Conservation (phyloP, 1,140 invertebrate genomes). For the Drosophila repletoides region DNA sequence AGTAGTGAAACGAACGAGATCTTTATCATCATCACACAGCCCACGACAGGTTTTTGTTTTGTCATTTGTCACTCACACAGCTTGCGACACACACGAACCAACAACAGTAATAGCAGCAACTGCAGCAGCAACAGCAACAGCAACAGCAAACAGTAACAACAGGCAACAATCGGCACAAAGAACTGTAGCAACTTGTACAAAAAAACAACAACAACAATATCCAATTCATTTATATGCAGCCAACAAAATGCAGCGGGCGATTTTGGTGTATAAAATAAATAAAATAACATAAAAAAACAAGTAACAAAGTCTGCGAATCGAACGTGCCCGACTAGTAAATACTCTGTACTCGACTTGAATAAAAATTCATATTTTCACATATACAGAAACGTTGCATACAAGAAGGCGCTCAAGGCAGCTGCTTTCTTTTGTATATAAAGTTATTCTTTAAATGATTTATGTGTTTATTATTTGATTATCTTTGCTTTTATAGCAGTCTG, state of each 20-base stretch:
- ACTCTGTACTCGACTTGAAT: too few relatives aligned
- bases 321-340: too few relatives aligned
- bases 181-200: conserved; percentile 76
- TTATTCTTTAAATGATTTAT: too few relatives aligned
- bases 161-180: conserved; percentile 45
- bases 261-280: conserved; percentile 70
- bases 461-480: too few relatives aligned
- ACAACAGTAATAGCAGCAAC: conserved; percentile 32
- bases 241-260: conserved; percentile 75
- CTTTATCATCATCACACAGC: conserved; percentile 76
- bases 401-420: too few relatives aligned
- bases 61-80: conserved; percentile 82
- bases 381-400: too few relatives aligned
- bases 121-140: conserved; percentile 26
- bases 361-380: too few relatives aligned
- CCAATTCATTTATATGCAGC: conserved; percentile 80
- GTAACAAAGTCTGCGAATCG: too few relatives aligned
- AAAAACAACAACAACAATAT: conserved; percentile 37
- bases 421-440: too few relatives aligned
- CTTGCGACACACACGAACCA: conserved; percentile 68
- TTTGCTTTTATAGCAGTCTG: too few relatives aligned
- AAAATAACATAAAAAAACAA: conserved; percentile 49
- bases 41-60: conserved; percentile 82
- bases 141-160: too few relatives aligned
- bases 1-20: conserved; percentile 53